Conservation (phyloP, 2,113 vertebrate genomes). For the Maccullochella peelii region DNA sequence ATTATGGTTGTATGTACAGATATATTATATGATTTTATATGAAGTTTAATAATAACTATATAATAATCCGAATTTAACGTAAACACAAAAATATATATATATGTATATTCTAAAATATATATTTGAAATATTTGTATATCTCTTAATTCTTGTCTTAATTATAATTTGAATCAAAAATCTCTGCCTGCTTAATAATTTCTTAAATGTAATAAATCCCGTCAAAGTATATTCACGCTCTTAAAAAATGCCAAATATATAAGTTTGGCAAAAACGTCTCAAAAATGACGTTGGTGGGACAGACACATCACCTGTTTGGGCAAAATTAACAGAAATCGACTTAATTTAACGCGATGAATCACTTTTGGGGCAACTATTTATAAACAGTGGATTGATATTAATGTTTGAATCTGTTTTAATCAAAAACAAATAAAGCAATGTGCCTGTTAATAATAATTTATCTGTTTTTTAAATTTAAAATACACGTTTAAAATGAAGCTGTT, state of each 20-base stretch:
- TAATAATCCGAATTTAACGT: neutral
- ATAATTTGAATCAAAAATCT: neutral
- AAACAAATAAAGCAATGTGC: neutral
- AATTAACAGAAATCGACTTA: too few species aligned
- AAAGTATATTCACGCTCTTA: neutral
- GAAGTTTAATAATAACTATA: too few species aligned
- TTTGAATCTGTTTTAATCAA: neutral
- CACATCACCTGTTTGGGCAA: too few species aligned
- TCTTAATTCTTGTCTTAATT: neutral
- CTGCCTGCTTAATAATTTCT: neutral
- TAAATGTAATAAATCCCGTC: neutral
- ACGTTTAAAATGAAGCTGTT: too few species aligned
- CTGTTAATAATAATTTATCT: neutral
- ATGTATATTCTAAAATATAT: neutral
- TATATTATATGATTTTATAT: too few species aligned
- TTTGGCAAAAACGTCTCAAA: too few species aligned
- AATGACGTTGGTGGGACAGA: too few species aligned
- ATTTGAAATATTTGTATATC: too few species aligned
- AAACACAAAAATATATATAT: neutral
- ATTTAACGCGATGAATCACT: neutral
- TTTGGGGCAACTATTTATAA: neutral
- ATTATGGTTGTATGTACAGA: neutral
- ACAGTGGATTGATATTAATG: neutral
- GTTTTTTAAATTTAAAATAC: too few species aligned
- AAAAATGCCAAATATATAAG: neutral